These are phyloP conservation scores for Thaumetopoea pityocampa DNA, from an alignment of 1,140 invertebrate genomes.

Conservation along the genomic window DNA sequence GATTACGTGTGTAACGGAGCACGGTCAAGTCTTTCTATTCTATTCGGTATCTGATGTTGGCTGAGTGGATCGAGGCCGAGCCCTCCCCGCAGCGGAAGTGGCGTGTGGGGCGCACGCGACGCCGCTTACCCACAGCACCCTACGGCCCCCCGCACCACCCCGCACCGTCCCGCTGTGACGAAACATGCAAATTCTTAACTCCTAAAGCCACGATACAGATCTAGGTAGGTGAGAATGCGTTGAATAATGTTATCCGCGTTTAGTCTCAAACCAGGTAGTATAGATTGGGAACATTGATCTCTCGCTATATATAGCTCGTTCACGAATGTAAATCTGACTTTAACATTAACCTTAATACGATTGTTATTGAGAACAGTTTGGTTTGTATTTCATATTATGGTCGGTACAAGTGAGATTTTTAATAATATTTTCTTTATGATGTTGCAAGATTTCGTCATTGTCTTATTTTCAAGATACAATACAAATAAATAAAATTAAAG, in stretches of 20 bases:
- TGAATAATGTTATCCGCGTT: constrained; percentile 30
- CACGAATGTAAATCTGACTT: background rate
- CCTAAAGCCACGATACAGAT: constrained; percentile 41
- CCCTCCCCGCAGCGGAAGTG: constrained; percentile 46
- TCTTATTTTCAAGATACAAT: no score
- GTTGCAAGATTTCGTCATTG: no score
- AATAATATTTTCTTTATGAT: no score
- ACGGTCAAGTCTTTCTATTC: constrained; percentile 19
- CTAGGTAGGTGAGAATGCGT: constrained; percentile 34
- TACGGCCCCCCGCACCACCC: background rate
- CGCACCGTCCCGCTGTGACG: constrained; percentile 49
- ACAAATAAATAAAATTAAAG: no score
- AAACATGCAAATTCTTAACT: constrained; percentile 72
- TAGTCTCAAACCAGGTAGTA: constrained; percentile 29
- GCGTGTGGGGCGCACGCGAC: constrained; percentile 50
- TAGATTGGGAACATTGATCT: constrained; percentile 20
- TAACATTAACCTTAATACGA: constrained; percentile 9
- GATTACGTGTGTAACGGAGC: no score
- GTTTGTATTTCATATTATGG: no score
- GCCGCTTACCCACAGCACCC: constrained; percentile 8
- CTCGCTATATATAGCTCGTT: constrained; percentile 3
- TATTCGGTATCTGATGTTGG: constrained; percentile 47
- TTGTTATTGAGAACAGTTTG: constrained; percentile 6
- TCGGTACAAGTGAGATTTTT: no score
- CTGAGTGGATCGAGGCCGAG: constrained; percentile 50